A percentile compares a stretch with the other conserved stretches of the same genome.
Conservation (phyloP, 2,888 invertebrate genomes). For the Cheilosia vulpina region DNA sequence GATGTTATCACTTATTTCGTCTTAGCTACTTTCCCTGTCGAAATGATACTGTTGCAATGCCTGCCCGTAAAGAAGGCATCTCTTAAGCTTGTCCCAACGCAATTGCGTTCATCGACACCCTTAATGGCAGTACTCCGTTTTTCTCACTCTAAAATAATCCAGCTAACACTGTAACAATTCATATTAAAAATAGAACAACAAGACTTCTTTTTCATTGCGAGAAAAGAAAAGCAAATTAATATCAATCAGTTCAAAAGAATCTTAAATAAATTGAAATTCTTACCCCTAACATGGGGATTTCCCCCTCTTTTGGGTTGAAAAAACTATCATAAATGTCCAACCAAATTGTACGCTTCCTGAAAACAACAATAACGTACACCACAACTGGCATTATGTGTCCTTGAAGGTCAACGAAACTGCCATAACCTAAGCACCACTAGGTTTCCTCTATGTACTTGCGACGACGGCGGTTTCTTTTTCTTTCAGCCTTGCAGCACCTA, state of each 20-base stretch:
- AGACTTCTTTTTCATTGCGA: slow-evolving; percentile 1
- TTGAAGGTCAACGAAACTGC: slow-evolving; percentile 74
- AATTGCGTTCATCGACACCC: slow-evolving; percentile 45
- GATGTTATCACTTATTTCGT: too few species aligned
- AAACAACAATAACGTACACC: slow-evolving; percentile 73
- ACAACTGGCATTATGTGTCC: slow-evolving; percentile 79
- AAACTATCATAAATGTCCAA: slow-evolving; percentile 45
- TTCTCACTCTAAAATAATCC: neutral
- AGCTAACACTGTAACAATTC: slow-evolving; percentile 17
- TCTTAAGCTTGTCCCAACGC: slow-evolving; percentile 4
- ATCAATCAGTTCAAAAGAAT: slow-evolving; percentile 50
- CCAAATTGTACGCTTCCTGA: slow-evolving; percentile 6
- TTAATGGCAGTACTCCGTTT: neutral
- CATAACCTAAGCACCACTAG: slow-evolving; percentile 20
- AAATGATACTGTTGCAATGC: too few species aligned
- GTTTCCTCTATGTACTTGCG: slow-evolving; percentile 30
- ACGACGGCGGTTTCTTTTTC: slow-evolving; percentile 21
- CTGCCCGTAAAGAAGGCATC: neutral
- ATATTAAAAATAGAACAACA: slow-evolving; percentile 16
- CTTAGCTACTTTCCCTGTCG: too few species aligned
- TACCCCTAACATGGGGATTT: neutral
- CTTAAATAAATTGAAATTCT: slow-evolving; percentile 55
- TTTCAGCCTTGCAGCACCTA: slow-evolving; percentile 52
- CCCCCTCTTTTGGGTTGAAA: slow-evolving; percentile 13
- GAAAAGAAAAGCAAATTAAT: slow-evolving; percentile 44